Percentiles rank a stretch among this genome's conserved stretches.
phyloP scores from a whole-genome alignment of 2,888 invertebrate genomes.

The Mythimna albipuncta region DNA sequence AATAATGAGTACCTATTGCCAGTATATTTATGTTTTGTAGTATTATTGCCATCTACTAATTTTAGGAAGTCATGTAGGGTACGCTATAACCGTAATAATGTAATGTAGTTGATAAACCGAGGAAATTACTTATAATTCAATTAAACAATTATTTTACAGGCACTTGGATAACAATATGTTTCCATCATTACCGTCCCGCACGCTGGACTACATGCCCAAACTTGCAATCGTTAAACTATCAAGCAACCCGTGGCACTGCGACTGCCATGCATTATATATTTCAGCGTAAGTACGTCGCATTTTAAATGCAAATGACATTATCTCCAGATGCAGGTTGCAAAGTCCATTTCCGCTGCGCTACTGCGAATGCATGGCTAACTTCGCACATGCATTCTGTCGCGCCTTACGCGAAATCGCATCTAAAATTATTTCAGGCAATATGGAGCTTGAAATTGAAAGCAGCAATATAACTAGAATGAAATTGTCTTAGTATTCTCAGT shows the following conservation, averaged over 20 bases:
- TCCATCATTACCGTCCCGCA: constrained; percentile 92
- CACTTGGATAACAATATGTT: constrained; percentile 94
- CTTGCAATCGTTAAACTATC: constrained; percentile 93
- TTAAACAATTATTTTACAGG: constrained; percentile 82
- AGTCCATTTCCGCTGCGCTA: constrained; percentile 44
- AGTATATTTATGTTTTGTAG: neutral
- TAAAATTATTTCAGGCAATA: constrained; percentile 47
- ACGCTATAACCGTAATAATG: neutral
- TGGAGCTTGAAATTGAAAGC: constrained; percentile 45
- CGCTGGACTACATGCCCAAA: constrained; percentile 92
- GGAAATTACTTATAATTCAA: neutral
- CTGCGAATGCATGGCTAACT: constrained; percentile 48
- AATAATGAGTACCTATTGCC: neutral
- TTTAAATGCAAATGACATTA: constrained; percentile 55
- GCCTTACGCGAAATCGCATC: constrained; percentile 29
- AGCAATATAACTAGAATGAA: constrained; percentile 34
- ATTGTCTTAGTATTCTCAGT: constrained; percentile 11
- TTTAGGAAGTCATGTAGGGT: neutral
- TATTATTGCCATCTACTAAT: neutral
- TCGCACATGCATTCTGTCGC: constrained; percentile 28
- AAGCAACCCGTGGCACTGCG: constrained; percentile 95
- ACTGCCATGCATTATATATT: constrained; percentile 94
- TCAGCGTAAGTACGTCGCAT: constrained; percentile 90
- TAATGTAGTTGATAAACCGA: neutral
- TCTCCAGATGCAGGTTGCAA: constrained; percentile 53